These are phyloP conservation scores for Chamaea fasciata DNA, from an alignment of 2,113 vertebrate genomes.

Conservation along the genomic window DNA sequence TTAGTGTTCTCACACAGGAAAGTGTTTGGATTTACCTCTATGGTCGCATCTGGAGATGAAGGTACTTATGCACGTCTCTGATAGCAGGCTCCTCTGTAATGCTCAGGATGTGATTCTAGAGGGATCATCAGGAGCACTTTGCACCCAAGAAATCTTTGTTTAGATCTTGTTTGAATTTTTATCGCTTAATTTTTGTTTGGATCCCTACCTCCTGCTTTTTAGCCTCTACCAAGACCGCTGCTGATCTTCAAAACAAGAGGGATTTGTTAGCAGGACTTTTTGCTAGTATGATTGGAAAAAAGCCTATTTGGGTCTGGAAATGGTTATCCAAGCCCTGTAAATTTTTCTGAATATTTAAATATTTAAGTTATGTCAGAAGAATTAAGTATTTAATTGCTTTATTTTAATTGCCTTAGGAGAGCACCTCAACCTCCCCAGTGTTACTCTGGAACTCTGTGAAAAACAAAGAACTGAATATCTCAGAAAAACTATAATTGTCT, in stretches of 20 bases:
- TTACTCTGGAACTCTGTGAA: neutral
- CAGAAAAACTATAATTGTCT: neutral
- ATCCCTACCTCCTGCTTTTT: neutral
- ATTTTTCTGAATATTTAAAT: neutral
- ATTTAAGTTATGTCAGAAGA: neutral
- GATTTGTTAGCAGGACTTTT: neutral
- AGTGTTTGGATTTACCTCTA: neutral
- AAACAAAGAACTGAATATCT: neutral
- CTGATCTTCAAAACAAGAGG: neutral
- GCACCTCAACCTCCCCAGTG: accelerated
- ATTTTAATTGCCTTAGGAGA: neutral
- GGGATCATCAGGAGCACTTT: neutral
- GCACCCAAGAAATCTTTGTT: neutral
- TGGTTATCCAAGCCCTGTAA: neutral
- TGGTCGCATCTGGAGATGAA: neutral
- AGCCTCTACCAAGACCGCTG: accelerated
- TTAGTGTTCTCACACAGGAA: neutral
- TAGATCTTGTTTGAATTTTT: neutral
- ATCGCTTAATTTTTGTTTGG: neutral
- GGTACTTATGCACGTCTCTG: neutral
- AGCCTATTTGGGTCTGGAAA: neutral
- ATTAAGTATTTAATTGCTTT: neutral
- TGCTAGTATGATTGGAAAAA: neutral
- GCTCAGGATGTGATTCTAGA: neutral
- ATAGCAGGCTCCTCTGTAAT: neutral